Evolutionary conservation across 2,888 invertebrate genomes (phyloP).

Genomic region (Acanthosepion esculentum): DNA sequence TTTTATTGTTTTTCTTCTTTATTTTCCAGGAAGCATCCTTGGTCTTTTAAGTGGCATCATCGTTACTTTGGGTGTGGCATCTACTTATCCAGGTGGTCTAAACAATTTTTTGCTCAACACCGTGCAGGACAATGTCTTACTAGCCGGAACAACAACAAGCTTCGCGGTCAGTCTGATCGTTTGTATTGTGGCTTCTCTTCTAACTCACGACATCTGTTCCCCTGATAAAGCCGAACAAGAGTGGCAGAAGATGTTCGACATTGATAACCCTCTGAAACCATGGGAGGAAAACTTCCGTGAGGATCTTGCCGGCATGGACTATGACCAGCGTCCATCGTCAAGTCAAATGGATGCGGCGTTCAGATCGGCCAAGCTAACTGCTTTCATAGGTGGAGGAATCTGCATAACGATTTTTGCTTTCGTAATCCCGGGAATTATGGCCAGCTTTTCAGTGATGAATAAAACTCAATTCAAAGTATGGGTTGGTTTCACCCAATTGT

Average conservation of each 20-base stretch:
- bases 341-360: constrained; percentile 68
- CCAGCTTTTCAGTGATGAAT: constrained; percentile 65
- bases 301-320: constrained; percentile 64
- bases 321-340: constrained; percentile 66
- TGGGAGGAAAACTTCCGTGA: constrained; percentile 69
- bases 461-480: constrained; percentile 65
- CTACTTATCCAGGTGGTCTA: constrained; percentile 65
- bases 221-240: constrained; percentile 62
- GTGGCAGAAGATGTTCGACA: constrained; percentile 71
- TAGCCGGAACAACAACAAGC: constrained; percentile 67
- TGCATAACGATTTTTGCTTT: constrained; percentile 65
- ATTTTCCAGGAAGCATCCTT: constrained; percentile 61
- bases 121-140: constrained; percentile 66
- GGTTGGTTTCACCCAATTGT: constrained; percentile 67
- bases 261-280: constrained; percentile 69
- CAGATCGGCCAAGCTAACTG: constrained; percentile 63
- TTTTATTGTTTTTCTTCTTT: background rate
- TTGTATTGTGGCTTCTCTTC: constrained; percentile 64
- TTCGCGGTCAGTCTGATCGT: constrained; percentile 64
- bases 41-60: constrained; percentile 64
- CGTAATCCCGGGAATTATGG: constrained; percentile 68
- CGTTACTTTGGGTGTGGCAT: constrained; percentile 64
- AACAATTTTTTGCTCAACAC: constrained; percentile 65
- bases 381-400: constrained; percentile 64
- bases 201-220: constrained; percentile 62